These are phyloP conservation scores for Paracanthobrama guichenoti DNA, from an alignment of 2,113 vertebrate species.

Conservation along the genomic window DNA sequence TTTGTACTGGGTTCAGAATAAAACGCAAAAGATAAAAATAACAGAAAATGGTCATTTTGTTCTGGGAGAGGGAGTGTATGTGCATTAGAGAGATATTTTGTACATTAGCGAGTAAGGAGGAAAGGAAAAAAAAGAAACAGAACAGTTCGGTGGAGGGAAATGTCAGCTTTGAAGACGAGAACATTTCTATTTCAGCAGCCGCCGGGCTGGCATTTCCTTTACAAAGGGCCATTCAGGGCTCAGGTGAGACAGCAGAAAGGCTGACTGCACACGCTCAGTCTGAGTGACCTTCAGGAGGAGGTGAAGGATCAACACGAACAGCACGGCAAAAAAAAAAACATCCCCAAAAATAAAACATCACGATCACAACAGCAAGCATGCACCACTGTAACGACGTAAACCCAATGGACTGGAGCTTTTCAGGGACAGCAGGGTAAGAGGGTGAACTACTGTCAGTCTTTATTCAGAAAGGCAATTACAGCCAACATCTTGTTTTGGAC, in stretches of 20 bases:
- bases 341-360: not conserved
- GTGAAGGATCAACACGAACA: constrained; percentile 51
- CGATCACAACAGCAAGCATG: constrained; percentile 49
- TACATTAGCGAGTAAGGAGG: constrained; percentile 47
- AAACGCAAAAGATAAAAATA: constrained; percentile 57
- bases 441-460: constrained; percentile 45
- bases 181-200: constrained; percentile 71
- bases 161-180: constrained; percentile 75
- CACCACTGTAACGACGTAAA: constrained; percentile 43
- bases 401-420: constrained; percentile 50
- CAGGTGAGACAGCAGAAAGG: constrained; percentile 65
- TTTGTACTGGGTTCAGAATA: constrained; percentile 55
- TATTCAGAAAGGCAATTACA: constrained; percentile 1
- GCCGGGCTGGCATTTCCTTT: constrained; percentile 75
- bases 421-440: constrained; percentile 62
- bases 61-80: constrained; percentile 33
- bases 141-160: constrained; percentile 68
- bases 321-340: constrained; percentile 18
- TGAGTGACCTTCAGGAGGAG: constrained; percentile 43
- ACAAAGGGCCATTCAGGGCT: constrained; percentile 74
- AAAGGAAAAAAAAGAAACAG: constrained; percentile 17
- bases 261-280: constrained; percentile 39
- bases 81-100: not conserved
- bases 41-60: constrained; percentile 66
- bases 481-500: constrained; percentile 17